Conservation (phyloP, 1,140 invertebrate species). For the Camponotus pennsylvanicus region DNA sequence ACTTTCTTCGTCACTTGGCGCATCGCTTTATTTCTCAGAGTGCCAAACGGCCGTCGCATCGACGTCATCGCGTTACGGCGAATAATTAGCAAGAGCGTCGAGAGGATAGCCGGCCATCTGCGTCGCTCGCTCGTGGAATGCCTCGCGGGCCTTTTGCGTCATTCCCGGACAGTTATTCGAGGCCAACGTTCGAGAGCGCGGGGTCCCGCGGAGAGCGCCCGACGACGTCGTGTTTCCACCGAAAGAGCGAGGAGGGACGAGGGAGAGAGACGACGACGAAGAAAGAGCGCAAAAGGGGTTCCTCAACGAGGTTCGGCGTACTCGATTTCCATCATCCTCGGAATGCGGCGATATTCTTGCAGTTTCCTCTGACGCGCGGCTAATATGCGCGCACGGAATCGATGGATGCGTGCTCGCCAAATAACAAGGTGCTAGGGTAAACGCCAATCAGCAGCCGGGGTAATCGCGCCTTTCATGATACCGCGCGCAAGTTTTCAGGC, state of each 20-base stretch:
- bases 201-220: slow-evolving; percentile 2
- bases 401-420: slow-evolving; percentile 49
- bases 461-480: slow-evolving; percentile 59
- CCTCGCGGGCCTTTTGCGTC: slow-evolving; percentile 71
- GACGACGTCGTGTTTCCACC: slow-evolving; percentile 53
- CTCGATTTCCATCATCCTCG: slow-evolving; percentile 45
- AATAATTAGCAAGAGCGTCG: slow-evolving; percentile 65
- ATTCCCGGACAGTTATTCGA: slow-evolving; percentile 75
- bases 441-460: slow-evolving; percentile 47
- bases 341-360: slow-evolving; percentile 38
- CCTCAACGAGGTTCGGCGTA: slow-evolving; percentile 14
- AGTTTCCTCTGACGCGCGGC: slow-evolving; percentile 43
- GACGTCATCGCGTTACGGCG: slow-evolving; percentile 2
- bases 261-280: neutral
- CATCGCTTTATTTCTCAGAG: neutral
- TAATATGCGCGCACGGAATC: slow-evolving; percentile 19
- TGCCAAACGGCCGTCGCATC: neutral
- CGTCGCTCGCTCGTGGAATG: slow-evolving; percentile 65
- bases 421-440: slow-evolving; percentile 57
- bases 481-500: slow-evolving; percentile 30
- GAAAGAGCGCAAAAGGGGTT: no score
- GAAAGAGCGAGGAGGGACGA: neutral
- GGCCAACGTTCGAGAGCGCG: slow-evolving; percentile 72
- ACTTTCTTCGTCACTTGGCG: neutral
- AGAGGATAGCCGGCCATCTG: slow-evolving; percentile 7